These are phyloP conservation scores for Fistularia commersonii DNA, from an alignment of 2,797 vertebrate species.

Conservation along the genomic window DNA sequence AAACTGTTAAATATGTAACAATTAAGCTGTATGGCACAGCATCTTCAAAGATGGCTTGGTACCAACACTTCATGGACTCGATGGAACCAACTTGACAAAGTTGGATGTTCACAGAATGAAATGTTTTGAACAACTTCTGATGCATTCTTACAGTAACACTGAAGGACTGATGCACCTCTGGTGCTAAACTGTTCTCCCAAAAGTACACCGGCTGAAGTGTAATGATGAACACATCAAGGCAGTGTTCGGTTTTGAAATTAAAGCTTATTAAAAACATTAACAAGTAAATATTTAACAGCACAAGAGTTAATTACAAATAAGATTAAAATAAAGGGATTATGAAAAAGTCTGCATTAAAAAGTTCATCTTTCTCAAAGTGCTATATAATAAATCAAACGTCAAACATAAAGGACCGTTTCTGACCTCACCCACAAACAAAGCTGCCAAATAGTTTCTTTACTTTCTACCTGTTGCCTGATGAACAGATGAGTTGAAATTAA, in stretches of 20 bases:
- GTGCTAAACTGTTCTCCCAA: constrained; percentile 6
- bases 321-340: constrained; percentile 28
- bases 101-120: too few relatives aligned
- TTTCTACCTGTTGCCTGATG: too few relatives aligned
- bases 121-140: too few relatives aligned
- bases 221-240: constrained; percentile 14
- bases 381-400: constrained; percentile 31
- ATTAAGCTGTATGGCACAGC: too few relatives aligned
- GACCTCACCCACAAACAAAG: constrained; percentile 4
- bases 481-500: too few relatives aligned
- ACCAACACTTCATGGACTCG: too few relatives aligned
- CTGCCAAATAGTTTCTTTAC: not conserved
- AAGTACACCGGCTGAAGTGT: constrained; percentile 34
- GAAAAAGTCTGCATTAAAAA: too few relatives aligned
- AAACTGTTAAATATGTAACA: too few relatives aligned
- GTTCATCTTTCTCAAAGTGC: constrained; percentile 62
- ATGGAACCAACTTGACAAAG: too few relatives aligned
- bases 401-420: constrained; percentile 14
- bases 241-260: constrained; percentile 52
- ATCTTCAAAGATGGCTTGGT: too few relatives aligned
- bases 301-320: constrained; percentile 41
- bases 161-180: too few relatives aligned
- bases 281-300: constrained; percentile 12
- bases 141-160: too few relatives aligned
- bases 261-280: constrained; percentile 56